Evolutionary conservation across 2,797 vertebrate genomes (phyloP).

Genomic region (Chelmon rostratus): DNA sequence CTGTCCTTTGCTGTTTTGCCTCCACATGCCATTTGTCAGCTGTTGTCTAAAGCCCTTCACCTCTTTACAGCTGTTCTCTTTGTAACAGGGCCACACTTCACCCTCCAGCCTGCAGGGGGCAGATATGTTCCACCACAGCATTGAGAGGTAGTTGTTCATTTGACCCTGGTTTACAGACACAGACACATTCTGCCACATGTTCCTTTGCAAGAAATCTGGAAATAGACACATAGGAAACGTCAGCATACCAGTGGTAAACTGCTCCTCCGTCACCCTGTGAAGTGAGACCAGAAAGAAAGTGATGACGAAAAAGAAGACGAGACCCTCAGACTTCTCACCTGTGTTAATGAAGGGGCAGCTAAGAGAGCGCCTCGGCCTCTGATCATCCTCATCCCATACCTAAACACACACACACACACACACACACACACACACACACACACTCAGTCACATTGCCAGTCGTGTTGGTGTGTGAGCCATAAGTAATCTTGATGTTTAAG

Average conservation of each 20-base stretch:
- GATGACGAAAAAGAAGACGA: neutral
- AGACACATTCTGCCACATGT: conserved; percentile 73
- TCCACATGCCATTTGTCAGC: conserved; percentile 64
- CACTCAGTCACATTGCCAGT: no score
- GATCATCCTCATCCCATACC: conserved; percentile 69
- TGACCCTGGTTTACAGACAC: conserved; percentile 59
- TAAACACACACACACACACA: conserved; percentile 46
- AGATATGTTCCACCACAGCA: conserved; percentile 82
- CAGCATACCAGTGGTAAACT: neutral
- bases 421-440: conserved; percentile 11
- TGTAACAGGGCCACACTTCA: conserved; percentile 85
- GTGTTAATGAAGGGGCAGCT: conserved; percentile 78
- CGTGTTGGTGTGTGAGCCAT: neutral
- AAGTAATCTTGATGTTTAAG: neutral
- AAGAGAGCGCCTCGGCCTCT: conserved; percentile 28
- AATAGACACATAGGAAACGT: conserved; percentile 1
- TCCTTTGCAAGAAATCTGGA: conserved; percentile 65
- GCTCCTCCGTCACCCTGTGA: neutral
- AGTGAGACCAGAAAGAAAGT: neutral
- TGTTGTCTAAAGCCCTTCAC: conserved; percentile 53
- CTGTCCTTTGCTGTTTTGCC: conserved; percentile 60
- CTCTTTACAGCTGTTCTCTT: conserved; percentile 59
- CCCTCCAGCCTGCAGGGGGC: conserved; percentile 87
- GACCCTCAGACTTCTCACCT: conserved; percentile 52
- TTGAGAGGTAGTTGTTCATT: conserved; percentile 25